Conservation (phyloP, 2,797 vertebrate genomes). For the Falco cherrug region DNA sequence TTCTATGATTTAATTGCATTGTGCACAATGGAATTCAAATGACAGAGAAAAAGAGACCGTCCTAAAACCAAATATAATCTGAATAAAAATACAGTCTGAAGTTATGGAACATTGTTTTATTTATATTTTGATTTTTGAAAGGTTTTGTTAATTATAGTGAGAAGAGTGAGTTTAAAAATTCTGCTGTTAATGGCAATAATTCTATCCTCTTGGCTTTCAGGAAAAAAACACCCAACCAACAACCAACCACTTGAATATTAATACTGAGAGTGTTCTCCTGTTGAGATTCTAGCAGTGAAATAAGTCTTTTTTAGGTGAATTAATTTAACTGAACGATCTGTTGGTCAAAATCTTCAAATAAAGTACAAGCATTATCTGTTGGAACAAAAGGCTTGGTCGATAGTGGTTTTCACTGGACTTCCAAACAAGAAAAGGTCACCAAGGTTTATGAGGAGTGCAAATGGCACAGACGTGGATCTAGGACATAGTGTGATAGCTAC, state of each 20-base stretch:
- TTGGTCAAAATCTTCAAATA: background rate
- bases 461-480: background rate
- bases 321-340: background rate
- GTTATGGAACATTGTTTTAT: background rate
- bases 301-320: background rate
- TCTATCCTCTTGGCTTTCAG: background rate
- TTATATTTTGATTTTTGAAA: background rate
- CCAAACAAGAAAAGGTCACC: background rate
- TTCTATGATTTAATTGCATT: background rate
- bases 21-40: background rate
- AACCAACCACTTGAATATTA: background rate
- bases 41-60: background rate
- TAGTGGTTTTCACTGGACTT: background rate
- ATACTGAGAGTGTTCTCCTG: background rate
- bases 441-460: background rate
- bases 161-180: background rate
- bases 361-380: background rate
- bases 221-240: background rate
- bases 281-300: background rate
- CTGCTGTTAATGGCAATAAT: background rate
- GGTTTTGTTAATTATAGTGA: background rate
- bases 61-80: background rate
- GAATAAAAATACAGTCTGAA: background rate
- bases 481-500: background rate
- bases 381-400: background rate